Evolutionary conservation across 2,797 vertebrate genomes (phyloP).

Genomic region (Coreius guichenoti): DNA sequence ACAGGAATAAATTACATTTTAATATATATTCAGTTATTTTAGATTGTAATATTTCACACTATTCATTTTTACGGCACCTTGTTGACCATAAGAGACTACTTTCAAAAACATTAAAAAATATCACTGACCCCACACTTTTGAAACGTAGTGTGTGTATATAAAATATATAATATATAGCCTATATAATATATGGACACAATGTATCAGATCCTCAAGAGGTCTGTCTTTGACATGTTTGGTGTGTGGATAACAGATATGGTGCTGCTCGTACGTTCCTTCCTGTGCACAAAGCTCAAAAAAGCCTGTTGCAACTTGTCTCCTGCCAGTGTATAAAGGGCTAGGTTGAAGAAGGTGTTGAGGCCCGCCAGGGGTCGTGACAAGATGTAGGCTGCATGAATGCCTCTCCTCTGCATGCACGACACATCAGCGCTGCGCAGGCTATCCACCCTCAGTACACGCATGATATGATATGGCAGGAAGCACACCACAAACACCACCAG

Average conservation of each 20-base stretch:
- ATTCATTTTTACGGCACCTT: not conserved
- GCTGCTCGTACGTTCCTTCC: slow-evolving; percentile 27
- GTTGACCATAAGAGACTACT: not conserved
- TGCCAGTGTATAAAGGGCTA: slow-evolving; percentile 60
- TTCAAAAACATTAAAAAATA: too few relatives aligned
- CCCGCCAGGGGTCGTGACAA: slow-evolving; percentile 59
- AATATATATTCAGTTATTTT: too few relatives aligned
- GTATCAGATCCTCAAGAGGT: slow-evolving; percentile 27
- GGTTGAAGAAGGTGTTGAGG: slow-evolving; percentile 65
- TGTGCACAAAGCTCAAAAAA: slow-evolving; percentile 49
- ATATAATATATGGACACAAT: not conserved
- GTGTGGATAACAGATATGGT: slow-evolving; percentile 26
- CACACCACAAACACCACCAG: slow-evolving; percentile 58
- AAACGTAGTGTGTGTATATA: not conserved
- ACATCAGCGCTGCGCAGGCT: slow-evolving; percentile 45
- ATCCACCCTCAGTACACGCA: slow-evolving; percentile 44
- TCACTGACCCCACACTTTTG: not conserved
- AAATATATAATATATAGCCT: not conserved
- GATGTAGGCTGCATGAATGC: slow-evolving; percentile 62
- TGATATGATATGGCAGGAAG: slow-evolving; percentile 61
- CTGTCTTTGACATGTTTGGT: slow-evolving; percentile 14
- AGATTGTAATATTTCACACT: not conserved
- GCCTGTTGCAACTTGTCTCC: slow-evolving; percentile 57
- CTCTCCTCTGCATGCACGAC: slow-evolving; percentile 48
- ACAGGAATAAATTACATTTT: too few relatives aligned